Evolutionary conservation across 2,113 vertebrate species (phyloP).

Genomic region (Psammodynastes pulverulentus): DNA sequence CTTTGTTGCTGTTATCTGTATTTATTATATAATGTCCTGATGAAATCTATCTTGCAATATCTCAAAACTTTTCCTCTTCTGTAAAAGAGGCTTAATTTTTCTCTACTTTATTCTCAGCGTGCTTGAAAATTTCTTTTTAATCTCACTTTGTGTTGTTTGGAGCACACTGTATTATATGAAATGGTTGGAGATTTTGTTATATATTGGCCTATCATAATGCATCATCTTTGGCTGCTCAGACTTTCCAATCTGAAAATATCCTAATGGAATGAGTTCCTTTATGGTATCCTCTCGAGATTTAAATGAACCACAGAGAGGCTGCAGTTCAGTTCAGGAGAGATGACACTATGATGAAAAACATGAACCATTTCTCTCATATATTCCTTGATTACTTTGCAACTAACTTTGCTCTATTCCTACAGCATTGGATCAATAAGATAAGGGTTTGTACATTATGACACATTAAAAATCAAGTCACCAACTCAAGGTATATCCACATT

Average conservation of each 20-base stretch:
- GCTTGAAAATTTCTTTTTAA: neutral
- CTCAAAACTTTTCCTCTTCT: neutral
- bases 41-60: neutral
- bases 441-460: neutral
- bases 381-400: neutral
- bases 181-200: neutral
- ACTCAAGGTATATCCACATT: neutral
- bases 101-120: neutral
- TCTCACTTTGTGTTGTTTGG: neutral
- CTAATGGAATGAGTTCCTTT: neutral
- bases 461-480: neutral
- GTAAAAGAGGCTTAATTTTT: neutral
- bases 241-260: neutral
- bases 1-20: neutral
- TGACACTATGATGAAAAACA: neutral
- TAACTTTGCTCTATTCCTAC: neutral
- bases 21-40: neutral
- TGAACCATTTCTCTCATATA: neutral
- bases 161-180: neutral
- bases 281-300: neutral
- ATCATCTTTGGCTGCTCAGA: neutral
- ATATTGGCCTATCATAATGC: neutral
- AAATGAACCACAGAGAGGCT: neutral
- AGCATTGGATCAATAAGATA: neutral
- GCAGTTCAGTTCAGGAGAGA: neutral